These are phyloP conservation scores for Epizoanthus illoricatus DNA, from an alignment of 92 coral and sea anemone species.

Conservation along the genomic window DNA sequence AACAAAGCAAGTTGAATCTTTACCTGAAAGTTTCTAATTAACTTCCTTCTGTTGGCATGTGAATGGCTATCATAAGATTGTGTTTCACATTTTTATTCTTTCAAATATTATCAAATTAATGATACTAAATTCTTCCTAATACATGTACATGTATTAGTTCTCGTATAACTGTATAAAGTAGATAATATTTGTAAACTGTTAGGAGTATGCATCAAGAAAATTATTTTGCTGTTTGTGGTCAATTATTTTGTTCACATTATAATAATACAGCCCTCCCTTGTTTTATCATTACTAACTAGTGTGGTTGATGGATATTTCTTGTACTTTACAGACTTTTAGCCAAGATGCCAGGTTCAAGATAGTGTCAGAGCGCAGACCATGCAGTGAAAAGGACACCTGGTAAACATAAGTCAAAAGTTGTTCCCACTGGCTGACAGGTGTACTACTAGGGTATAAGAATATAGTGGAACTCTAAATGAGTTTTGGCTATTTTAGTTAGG, in stretches of 20 bases:
- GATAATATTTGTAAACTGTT: too few species aligned
- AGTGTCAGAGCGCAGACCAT: slow-evolving; percentile 65
- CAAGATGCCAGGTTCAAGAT: slow-evolving; percentile 92
- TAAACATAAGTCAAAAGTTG: not conserved
- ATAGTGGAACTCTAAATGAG: too few species aligned
- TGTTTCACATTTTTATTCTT: too few species aligned
- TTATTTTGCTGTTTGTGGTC: not conserved
- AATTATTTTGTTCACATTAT: not conserved
- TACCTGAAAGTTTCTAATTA: too few species aligned
- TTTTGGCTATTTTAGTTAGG: too few species aligned
- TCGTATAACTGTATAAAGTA: not conserved
- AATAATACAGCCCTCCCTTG: too few species aligned
- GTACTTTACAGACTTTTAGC: slow-evolving; percentile 54
- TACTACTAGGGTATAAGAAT: too few species aligned
- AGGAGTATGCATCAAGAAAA: not conserved
- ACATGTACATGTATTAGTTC: not conserved
- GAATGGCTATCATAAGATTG: too few species aligned
- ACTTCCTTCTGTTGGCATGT: too few species aligned
- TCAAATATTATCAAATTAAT: too few species aligned
- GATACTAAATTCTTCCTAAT: not conserved
- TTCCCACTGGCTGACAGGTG: too few species aligned
- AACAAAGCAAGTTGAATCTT: not conserved
- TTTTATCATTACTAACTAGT: too few species aligned
- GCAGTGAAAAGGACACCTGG: slow-evolving; percentile 35
- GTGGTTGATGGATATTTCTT: not conserved